phyloP scores from a whole-genome alignment of 2,113 vertebrate species.

The Boleophthalmus pectinirostris region DNA sequence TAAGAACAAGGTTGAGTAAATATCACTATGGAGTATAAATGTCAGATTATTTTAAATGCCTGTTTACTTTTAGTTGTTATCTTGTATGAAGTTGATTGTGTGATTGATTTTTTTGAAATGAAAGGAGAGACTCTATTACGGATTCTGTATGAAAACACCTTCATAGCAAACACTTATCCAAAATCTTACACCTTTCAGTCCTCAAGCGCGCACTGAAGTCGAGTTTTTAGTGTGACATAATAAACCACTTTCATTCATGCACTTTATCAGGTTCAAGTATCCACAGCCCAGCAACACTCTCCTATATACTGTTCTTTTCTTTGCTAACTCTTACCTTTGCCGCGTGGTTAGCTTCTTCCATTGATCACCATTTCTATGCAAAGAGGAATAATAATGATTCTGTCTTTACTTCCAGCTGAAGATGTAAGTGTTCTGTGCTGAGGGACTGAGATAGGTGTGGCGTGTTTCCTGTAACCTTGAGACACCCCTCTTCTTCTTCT shows the following conservation, averaged over 20 bases:
- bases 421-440: conserved; percentile 5
- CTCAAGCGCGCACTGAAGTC: background rate
- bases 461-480: conserved; percentile 42
- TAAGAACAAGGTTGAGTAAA: background rate
- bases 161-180: background rate
- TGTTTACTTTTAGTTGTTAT: no score
- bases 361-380: background rate
- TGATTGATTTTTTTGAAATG: background rate
- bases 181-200: background rate
- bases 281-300: conserved; percentile 6
- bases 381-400: background rate
- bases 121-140: background rate
- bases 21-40: background rate
- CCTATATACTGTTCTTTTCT: background rate
- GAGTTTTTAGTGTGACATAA: background rate
- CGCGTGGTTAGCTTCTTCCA: background rate
- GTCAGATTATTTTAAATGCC: no score
- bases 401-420: background rate
- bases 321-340: background rate
- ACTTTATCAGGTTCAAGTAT: conserved; percentile 10
- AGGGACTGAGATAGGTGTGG: conserved; percentile 18
- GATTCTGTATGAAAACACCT: background rate
- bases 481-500: conserved; percentile 28
- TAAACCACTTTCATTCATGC: conserved; percentile 10
- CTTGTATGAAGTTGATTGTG: background rate